These are phyloP conservation scores for Whitmania pigra DNA, from an alignment of 1,140 invertebrate species.

Conservation along the genomic window DNA sequence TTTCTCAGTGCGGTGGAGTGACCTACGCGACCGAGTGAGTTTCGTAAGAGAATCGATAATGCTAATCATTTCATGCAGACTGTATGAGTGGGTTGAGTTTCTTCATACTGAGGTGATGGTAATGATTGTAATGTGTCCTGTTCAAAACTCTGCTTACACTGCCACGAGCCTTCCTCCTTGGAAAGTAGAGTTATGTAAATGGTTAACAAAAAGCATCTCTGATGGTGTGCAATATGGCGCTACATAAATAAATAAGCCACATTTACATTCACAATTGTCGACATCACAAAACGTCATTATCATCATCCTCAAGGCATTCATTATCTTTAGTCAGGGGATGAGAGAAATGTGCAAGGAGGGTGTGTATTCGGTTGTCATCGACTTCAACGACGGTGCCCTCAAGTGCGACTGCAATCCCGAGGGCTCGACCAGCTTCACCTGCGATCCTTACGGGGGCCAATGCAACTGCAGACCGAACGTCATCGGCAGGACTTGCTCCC, in stretches of 20 bases:
- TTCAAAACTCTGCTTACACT: too few relatives aligned
- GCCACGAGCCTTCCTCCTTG: too few relatives aligned
- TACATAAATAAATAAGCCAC: not conserved
- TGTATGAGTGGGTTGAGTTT: too few relatives aligned
- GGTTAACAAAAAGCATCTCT: too few relatives aligned
- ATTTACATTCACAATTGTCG: not conserved
- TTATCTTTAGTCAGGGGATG: too few relatives aligned
- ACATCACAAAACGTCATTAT: not conserved
- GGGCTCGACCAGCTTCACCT: conserved; percentile 72
- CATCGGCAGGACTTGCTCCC: conserved; percentile 77
- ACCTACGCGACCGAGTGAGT: conserved; percentile 58
- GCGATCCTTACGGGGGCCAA: conserved; percentile 80
- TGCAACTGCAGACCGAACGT: conserved; percentile 84
- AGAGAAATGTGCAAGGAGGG: conserved; percentile 65
- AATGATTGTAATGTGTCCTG: too few relatives aligned
- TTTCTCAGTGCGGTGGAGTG: conserved; percentile 71
- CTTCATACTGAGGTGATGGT: too few relatives aligned
- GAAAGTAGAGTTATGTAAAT: too few relatives aligned
- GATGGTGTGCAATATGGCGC: too few relatives aligned
- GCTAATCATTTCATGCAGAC: too few relatives aligned
- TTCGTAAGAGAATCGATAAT: not conserved
- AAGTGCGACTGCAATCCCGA: conserved; percentile 76
- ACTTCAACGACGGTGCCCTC: conserved; percentile 83
- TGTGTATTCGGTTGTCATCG: conserved; percentile 80
- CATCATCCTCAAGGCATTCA: not conserved